phyloP scores from a whole-genome alignment of 1,140 invertebrate species.

The Drosophila ercepeae region DNA sequence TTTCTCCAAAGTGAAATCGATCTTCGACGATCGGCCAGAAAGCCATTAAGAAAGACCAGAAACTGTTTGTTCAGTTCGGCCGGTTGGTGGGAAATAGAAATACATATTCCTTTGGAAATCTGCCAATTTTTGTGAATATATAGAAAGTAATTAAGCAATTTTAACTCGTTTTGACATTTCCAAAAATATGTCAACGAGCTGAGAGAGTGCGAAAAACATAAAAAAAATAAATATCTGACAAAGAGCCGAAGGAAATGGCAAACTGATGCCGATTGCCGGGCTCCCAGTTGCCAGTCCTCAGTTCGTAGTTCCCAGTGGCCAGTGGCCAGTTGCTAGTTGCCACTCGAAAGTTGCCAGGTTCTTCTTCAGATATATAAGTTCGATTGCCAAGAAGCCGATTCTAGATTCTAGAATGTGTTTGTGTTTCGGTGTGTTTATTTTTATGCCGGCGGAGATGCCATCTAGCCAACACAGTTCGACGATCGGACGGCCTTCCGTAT shows the following conservation, averaged over 20 bases:
- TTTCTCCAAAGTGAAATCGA: slow-evolving; percentile 44
- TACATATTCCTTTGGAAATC: slow-evolving; percentile 34
- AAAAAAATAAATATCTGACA: slow-evolving; percentile 13
- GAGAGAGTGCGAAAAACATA: slow-evolving; percentile 56
- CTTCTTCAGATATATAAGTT: slow-evolving; percentile 30
- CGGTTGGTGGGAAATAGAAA: slow-evolving; percentile 12
- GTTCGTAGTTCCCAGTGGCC: slow-evolving; percentile 8
- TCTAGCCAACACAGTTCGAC: slow-evolving; percentile 61
- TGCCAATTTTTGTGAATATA: slow-evolving; percentile 48
- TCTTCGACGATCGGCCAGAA: slow-evolving; percentile 33
- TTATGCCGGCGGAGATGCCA: slow-evolving; percentile 59
- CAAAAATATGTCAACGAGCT: slow-evolving; percentile 76
- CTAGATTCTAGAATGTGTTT: slow-evolving; percentile 25
- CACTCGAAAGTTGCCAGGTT: slow-evolving; percentile 26
- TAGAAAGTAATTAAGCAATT: slow-evolving; percentile 79
- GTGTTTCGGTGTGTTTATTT: slow-evolving; percentile 56
- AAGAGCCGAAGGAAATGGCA: slow-evolving; percentile 44
- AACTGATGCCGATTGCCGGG: slow-evolving; percentile 64
- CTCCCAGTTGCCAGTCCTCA: slow-evolving; percentile 10
- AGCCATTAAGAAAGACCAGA: slow-evolving; percentile 38
- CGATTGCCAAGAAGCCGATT: slow-evolving; percentile 65
- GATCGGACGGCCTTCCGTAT: slow-evolving; percentile 71
- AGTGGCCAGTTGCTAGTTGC: slow-evolving; percentile 7
- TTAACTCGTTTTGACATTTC: slow-evolving; percentile 75
- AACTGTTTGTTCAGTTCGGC: slow-evolving; percentile 26